Base-by-base conservation (phyloP, 92 coral and sea anemone species). In the Plumapathes pennacea region DNA sequence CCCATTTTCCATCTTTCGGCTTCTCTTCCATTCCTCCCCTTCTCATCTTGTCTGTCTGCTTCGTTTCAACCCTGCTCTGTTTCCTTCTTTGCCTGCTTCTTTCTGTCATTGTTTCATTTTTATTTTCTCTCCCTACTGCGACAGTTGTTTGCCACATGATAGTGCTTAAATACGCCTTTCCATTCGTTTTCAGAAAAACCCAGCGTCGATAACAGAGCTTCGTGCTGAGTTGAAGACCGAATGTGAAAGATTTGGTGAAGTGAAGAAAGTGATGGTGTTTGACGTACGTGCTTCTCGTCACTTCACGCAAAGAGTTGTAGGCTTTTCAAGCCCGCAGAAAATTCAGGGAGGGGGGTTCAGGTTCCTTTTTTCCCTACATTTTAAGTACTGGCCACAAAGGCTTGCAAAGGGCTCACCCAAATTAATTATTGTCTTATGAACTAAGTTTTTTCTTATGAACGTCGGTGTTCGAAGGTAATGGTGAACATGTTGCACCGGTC, bases 221-320 rank as follows among this genome's bases (percentile, higher is more conserved):
- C 81, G 87, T 1, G 82, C 87, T 66, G 98, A 88, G 72, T 76
- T 92, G 5, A 75, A 78, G 48, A 50, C 73, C 19, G 98, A 92
- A 62, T 92, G 98, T 88, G 96, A 88, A 65, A 92, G 84, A 63
- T 92, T 74, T 64, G 98, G 98, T 11, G 92, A 76, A 38, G 98
- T 92, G 44, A 75, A 85, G 50, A 92, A 92, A 77, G 92, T 92
- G 26, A 92, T 92, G 29, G 96, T 92, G 7, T 92, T 92, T 56
- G 98, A 92, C 81, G 98, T 92, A 55, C 87, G 98, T 91, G 37
- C 10, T 3, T 0, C 21, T 23, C 10, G 11, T 15, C 13, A 14
- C 4, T 48, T 48, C 0, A 48, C 22, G 55, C 7, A 12, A 5
- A 18, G 8, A 7, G 47, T 14, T 41, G 4, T 19, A 11, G 14